A percentile compares a stretch with the other conserved stretches of the same genome.
Conservation (phyloP, 2,888 invertebrate genomes). For the Timema cristinae region DNA sequence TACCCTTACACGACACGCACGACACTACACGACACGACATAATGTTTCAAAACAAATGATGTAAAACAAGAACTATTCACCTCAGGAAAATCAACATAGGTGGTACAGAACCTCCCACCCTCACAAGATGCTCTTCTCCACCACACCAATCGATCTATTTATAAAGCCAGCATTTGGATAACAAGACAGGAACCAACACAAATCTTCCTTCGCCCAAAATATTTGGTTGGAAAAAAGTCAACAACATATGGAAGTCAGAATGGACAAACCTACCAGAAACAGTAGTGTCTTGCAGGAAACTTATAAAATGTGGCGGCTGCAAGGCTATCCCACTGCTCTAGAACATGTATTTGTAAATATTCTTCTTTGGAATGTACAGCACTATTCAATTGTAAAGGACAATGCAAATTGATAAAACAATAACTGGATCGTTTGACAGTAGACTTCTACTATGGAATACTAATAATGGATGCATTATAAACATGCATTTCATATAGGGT, state of each 20-base stretch:
- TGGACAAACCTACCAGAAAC: constrained; percentile 5
- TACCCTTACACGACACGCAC: too few species aligned
- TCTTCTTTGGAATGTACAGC: neutral
- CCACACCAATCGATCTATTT: neutral
- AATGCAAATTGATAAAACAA: neutral
- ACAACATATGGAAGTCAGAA: neutral
- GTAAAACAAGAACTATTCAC: constrained; percentile 2
- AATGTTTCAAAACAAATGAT: neutral
- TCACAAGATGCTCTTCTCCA: neutral
- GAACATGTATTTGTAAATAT: constrained; percentile 3
- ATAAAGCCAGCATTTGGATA: neutral
- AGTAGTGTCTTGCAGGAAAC: constrained; percentile 9
- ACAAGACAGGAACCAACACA: constrained; percentile 1
- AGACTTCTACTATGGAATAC: neutral
- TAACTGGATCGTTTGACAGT: neutral
- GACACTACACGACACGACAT: too few species aligned
- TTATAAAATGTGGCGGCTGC: constrained; percentile 9
- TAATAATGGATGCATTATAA: too few species aligned
- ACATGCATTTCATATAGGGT: neutral
- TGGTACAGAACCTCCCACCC: constrained; percentile 5
- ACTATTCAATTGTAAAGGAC: neutral
- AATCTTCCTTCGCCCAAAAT: neutral
- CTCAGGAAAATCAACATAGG: neutral
- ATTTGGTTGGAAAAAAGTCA: constrained; percentile 2
- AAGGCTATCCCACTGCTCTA: neutral